Conservation (phyloP, 2,797 vertebrate species). For the Sphaeramia orbicularis region DNA sequence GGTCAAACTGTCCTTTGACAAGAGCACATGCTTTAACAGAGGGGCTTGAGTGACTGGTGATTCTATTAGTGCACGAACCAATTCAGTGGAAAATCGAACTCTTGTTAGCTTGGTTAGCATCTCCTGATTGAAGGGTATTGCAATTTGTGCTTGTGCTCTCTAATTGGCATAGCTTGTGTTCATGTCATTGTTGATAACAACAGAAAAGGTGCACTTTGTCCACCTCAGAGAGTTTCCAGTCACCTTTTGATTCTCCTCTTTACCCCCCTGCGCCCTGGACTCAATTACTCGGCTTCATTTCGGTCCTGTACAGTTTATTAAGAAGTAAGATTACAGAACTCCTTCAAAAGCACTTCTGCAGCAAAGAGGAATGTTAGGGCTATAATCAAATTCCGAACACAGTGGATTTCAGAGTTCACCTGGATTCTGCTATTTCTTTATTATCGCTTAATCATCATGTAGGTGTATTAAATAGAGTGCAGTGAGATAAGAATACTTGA, state of each 20-base stretch:
- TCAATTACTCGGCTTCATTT: constrained; percentile 23
- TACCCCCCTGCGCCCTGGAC: constrained; percentile 12
- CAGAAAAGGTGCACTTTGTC: constrained; percentile 58
- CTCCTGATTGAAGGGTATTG: constrained; percentile 62
- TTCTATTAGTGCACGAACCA: constrained; percentile 37
- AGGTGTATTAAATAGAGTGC: background rate
- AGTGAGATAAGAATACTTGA: constrained; percentile 6
- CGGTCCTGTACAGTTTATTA: constrained; percentile 1
- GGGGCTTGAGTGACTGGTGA: constrained; percentile 30
- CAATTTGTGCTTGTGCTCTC: constrained; percentile 38
- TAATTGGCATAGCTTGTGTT: constrained; percentile 56
- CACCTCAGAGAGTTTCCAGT: constrained; percentile 30
- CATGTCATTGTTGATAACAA: constrained; percentile 60
- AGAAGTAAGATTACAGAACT: constrained; percentile 1
- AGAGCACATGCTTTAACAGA: constrained; percentile 19
- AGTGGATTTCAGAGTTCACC: background rate
- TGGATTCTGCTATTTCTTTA: background rate
- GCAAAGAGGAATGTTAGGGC: background rate
- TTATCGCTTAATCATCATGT: background rate
- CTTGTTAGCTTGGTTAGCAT: constrained; percentile 58
- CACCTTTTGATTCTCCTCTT: constrained; percentile 34
- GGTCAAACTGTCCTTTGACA: constrained; percentile 20
- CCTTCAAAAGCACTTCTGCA: background rate
- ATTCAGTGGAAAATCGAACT: constrained; percentile 38
- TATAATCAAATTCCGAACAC: background rate